Evolutionary conservation across 2,888 invertebrate genomes (phyloP).

Genomic region (Eretmocerus hayati): DNA sequence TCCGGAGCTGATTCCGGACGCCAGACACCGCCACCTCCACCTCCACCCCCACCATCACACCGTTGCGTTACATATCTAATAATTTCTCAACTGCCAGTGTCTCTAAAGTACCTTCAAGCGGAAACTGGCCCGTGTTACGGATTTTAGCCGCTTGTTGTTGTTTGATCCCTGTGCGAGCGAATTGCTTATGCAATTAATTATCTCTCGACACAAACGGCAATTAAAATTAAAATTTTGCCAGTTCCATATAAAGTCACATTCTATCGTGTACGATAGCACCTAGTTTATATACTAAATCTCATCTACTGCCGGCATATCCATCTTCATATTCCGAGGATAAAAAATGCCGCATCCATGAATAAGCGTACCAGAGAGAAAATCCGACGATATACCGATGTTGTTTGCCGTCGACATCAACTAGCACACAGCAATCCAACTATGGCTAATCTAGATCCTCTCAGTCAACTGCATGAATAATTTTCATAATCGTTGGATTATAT

Average conservation of each 20-base stretch:
- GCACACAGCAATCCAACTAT: too few relatives aligned
- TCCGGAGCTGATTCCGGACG: too few relatives aligned
- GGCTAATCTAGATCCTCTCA: too few relatives aligned
- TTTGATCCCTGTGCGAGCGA: slow-evolving; percentile 19
- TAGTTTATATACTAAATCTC: background rate
- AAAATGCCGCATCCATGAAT: background rate
- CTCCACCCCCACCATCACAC: background rate
- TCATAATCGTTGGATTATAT: too few relatives aligned
- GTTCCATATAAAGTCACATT: background rate
- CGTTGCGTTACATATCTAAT: slow-evolving; percentile 22
- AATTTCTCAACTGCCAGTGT: slow-evolving; percentile 21
- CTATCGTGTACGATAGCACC: background rate
- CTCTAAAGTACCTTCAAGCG: slow-evolving; percentile 21
- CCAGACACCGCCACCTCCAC: background rate
- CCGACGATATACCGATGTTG: too few relatives aligned
- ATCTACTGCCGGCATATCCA: background rate
- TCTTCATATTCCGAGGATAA: background rate
- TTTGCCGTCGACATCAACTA: too few relatives aligned
- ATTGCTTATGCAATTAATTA: slow-evolving; percentile 22
- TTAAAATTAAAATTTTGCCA: slow-evolving; percentile 14
- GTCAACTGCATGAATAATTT: too few relatives aligned
- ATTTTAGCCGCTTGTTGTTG: slow-evolving; percentile 19
- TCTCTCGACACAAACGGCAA: slow-evolving; percentile 5
- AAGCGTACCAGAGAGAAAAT: too few relatives aligned
- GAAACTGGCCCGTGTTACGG: slow-evolving; percentile 18